Evolutionary conservation across 2,888 invertebrate genomes (phyloP).

Genomic region (Agrochola macilenta): DNA sequence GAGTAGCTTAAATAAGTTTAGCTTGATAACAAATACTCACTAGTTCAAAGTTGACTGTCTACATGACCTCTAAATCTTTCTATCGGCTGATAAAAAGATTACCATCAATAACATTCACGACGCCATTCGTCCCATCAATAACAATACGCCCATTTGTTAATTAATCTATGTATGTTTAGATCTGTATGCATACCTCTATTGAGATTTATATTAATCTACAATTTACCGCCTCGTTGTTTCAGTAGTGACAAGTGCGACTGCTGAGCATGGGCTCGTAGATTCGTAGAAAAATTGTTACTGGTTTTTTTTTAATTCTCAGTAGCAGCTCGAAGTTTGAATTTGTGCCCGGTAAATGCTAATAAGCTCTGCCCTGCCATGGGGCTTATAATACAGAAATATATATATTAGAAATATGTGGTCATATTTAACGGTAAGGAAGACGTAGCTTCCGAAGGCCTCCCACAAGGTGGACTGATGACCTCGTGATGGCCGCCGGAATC

Average conservation of each 20-base stretch:
- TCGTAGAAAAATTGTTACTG: background rate
- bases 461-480: too few relatives aligned
- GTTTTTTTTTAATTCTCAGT: background rate
- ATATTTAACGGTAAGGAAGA: background rate
- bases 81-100: background rate
- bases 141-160: conserved; percentile 10
- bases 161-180: background rate
- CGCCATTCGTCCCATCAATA: conserved; percentile 26
- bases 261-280: background rate
- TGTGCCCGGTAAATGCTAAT: too few relatives aligned
- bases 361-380: too few relatives aligned
- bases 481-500: too few relatives aligned
- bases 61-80: background rate
- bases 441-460: too few relatives aligned
- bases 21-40: background rate
- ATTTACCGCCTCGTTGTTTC: background rate
- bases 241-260: background rate
- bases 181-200: background rate
- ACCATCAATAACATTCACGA: conserved; percentile 7
- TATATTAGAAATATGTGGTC: background rate
- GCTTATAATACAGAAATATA: background rate
- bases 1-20: background rate
- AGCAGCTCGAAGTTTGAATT: background rate
- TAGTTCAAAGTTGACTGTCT: background rate
- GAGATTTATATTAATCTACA: background rate